These are phyloP conservation scores for Galendromus occidentalis DNA, from an alignment of 1,140 invertebrate genomes.

Conservation along the genomic window DNA sequence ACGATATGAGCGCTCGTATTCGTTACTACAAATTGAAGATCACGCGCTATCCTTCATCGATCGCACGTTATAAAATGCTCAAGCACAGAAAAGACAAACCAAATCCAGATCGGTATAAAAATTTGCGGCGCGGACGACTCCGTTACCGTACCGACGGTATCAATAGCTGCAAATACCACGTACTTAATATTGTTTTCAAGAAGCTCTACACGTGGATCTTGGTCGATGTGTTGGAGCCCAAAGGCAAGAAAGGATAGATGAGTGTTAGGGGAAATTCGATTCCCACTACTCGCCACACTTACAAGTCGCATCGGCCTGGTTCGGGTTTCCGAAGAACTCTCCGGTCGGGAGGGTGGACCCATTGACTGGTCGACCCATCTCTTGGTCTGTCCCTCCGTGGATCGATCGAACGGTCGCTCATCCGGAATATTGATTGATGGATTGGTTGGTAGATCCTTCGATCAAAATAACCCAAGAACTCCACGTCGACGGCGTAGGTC, in stretches of 20 bases:
- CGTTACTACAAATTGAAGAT: conserved; percentile 55
- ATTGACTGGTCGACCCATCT: too few relatives aligned
- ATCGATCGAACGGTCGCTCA: too few relatives aligned
- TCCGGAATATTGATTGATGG: too few relatives aligned
- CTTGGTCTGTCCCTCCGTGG: too few relatives aligned
- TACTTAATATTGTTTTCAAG: conserved; percentile 43
- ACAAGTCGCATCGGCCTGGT: too few relatives aligned
- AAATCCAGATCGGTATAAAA: conserved; percentile 67
- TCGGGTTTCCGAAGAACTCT: too few relatives aligned
- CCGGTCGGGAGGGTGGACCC: too few relatives aligned
- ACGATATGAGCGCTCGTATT: conserved; percentile 64
- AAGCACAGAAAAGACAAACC: conserved; percentile 66
- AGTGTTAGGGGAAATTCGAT: too few relatives aligned
- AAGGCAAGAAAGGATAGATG: background rate
- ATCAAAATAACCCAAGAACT: too few relatives aligned
- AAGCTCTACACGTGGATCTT: conserved; percentile 32
- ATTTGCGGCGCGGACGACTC: conserved; percentile 55
- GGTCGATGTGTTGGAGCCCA: conserved; percentile 17
- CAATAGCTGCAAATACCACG: conserved; percentile 58
- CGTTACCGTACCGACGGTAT: conserved; percentile 64
- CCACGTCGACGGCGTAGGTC: too few relatives aligned
- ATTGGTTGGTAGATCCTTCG: too few relatives aligned
- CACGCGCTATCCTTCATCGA: conserved; percentile 58
- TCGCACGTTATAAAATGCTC: conserved; percentile 76
- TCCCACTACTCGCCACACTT: too few relatives aligned